These are phyloP conservation scores for Magallana ariakensis DNA, from an alignment of 1,140 invertebrate species.

Conservation along the genomic window DNA sequence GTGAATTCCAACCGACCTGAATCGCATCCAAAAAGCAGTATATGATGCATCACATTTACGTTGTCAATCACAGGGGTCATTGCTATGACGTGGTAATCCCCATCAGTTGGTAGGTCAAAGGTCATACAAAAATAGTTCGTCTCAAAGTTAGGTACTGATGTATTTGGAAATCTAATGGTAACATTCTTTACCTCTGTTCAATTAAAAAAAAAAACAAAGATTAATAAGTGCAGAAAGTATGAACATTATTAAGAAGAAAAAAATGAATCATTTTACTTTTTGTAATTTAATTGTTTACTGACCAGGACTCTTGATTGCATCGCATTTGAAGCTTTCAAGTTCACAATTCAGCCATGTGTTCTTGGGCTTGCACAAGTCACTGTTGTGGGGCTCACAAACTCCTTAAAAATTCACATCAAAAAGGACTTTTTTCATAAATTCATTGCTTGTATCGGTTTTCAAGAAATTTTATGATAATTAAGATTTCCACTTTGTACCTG, in stretches of 20 bases:
- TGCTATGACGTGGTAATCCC: constrained; percentile 64
- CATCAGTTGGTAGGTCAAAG: constrained; percentile 62
- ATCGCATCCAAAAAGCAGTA: constrained; percentile 63
- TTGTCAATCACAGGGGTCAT: constrained; percentile 64
- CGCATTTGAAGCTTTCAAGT: constrained; percentile 47
- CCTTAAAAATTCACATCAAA: not conserved
- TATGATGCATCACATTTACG: constrained; percentile 66
- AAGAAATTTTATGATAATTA: not conserved
- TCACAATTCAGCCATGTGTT: constrained; percentile 51
- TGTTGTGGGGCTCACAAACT: constrained; percentile 56
- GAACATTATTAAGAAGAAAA: no score
- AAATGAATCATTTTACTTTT: no score
- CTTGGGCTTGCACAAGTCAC: constrained; percentile 17
- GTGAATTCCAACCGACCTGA: constrained; percentile 5
- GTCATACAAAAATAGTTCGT: constrained; percentile 67
- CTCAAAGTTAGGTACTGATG: constrained; percentile 55
- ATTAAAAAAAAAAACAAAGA: not conserved
- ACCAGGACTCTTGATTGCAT: constrained; percentile 28
- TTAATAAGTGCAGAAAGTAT: not conserved
- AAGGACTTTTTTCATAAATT: no score
- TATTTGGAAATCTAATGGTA: constrained; percentile 60
- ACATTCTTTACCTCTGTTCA: constrained; percentile 57
- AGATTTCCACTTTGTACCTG: not conserved
- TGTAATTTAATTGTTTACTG: not conserved
- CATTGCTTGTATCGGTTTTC: no score